Percentiles rank a stretch among this genome's conserved stretches.
Evolutionary conservation across 2,797 vertebrate species (phyloP).

Genomic region (Halcyon leucocephala): DNA sequence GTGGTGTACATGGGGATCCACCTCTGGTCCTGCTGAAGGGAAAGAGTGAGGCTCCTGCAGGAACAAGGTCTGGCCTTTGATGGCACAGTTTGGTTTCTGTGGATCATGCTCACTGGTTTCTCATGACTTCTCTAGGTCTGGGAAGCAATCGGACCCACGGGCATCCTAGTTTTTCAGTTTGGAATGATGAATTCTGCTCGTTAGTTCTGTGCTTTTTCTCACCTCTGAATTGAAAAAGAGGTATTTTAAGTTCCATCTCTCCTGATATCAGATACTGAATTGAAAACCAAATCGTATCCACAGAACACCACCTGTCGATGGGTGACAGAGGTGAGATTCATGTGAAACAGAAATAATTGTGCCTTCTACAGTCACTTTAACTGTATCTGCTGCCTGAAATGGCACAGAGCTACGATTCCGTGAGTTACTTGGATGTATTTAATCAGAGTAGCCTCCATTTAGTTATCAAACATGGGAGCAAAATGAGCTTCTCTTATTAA

Average conservation of each 20-base stretch:
- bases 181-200: not conserved
- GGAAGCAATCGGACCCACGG: not conserved
- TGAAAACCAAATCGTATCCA: not conserved
- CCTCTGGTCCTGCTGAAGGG: not conserved
- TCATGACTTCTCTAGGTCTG: not conserved
- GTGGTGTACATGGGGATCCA: accelerated
- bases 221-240: not conserved
- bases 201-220: not conserved
- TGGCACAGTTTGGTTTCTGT: not conserved
- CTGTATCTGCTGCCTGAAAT: not conserved
- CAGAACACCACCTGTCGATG: not conserved
- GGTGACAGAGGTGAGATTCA: not conserved
- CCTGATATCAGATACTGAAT: not conserved
- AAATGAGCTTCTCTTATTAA: not conserved
- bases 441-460: not conserved
- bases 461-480: not conserved
- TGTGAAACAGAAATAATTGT: not conserved
- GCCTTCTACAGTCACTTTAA: not conserved
- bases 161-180: not conserved
- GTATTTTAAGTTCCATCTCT: not conserved
- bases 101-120: not conserved
- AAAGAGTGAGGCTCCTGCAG: not conserved
- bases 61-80: not conserved
- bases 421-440: not conserved
- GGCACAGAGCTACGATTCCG: not conserved